Conservation (phyloP, 2,888 invertebrate species). For the Thymelicus lineola region DNA sequence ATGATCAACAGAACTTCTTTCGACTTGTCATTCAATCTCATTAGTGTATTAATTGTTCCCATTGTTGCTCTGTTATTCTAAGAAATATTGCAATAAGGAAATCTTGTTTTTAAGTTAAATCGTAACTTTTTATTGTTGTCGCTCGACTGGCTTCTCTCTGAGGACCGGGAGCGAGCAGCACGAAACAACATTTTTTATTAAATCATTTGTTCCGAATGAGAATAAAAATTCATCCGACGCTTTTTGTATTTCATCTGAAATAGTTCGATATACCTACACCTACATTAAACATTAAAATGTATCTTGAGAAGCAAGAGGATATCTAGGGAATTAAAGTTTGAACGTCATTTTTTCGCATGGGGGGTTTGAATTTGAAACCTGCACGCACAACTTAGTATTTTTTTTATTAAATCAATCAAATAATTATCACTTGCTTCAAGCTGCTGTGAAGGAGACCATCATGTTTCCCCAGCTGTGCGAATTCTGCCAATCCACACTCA, state of each 20-base stretch:
- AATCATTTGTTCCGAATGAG: conserved; percentile 28
- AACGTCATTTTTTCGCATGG: no score
- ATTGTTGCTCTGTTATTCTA: conserved; percentile 15
- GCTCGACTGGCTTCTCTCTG: conserved; percentile 23
- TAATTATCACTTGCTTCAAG: no score
- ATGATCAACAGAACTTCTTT: background rate
- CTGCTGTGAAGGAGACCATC: no score
- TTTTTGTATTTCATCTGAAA: conserved; percentile 11
- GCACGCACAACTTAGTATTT: no score
- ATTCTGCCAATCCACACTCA: no score
- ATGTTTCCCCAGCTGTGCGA: no score
- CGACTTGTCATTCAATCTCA: background rate
- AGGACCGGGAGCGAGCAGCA: conserved; percentile 15
- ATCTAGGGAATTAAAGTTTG: no score
- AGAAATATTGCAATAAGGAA: conserved; percentile 31
- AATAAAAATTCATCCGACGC: conserved; percentile 19
- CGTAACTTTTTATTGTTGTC: conserved; percentile 36
- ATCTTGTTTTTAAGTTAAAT: conserved; percentile 33
- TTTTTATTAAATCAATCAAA: no score
- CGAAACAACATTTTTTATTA: conserved; percentile 24
- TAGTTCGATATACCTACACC: conserved; percentile 5
- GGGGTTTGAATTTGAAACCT: no score
- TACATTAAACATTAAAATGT: no score
- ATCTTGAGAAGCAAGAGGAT: no score
- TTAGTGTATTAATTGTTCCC: conserved; percentile 14